These are phyloP conservation scores for Ispidina lecontei DNA, from an alignment of 2,797 vertebrate genomes.

Conservation along the genomic window DNA sequence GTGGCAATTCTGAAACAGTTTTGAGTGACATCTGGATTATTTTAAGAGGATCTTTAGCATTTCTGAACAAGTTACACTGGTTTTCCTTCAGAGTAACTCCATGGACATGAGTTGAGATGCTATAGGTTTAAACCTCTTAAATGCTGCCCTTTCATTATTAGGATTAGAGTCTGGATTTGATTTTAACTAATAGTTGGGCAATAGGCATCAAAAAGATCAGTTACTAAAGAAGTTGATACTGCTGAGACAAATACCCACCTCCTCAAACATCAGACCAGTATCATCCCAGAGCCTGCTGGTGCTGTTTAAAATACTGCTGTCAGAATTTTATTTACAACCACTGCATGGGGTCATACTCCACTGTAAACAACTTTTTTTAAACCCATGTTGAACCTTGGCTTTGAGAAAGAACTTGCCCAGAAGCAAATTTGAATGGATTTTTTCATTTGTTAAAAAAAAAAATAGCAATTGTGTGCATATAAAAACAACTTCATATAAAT, in stretches of 20 bases:
- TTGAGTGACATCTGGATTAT: slow-evolving; percentile 1
- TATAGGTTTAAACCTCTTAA: background rate
- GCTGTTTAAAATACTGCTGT: background rate
- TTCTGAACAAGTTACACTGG: slow-evolving; percentile 8
- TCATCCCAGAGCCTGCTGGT: background rate
- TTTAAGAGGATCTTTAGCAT: background rate
- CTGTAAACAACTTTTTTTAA: slow-evolving; percentile 1
- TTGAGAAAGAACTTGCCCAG: slow-evolving; percentile 27
- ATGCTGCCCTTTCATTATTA: background rate
- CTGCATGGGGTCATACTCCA: background rate
- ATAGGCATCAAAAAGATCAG: background rate
- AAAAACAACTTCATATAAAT: slow-evolving; percentile 36
- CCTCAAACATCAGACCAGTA: background rate
- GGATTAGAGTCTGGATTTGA: background rate
- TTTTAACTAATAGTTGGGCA: background rate
- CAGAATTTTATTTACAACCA: slow-evolving; percentile 4
- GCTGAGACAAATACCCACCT: background rate
- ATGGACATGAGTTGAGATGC: background rate
- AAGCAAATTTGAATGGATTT: background rate
- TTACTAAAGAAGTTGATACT: background rate
- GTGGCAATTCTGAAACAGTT: background rate
- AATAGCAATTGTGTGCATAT: slow-evolving; percentile 31
- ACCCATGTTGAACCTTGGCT: background rate
- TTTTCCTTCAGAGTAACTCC: background rate
- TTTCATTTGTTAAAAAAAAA: background rate